Percentiles rank a stretch among this genome's conserved stretches.
These are phyloP conservation scores for Macrobrachium rosenbergii DNA, from an alignment of 1,140 invertebrate species.

Conservation along the genomic window DNA sequence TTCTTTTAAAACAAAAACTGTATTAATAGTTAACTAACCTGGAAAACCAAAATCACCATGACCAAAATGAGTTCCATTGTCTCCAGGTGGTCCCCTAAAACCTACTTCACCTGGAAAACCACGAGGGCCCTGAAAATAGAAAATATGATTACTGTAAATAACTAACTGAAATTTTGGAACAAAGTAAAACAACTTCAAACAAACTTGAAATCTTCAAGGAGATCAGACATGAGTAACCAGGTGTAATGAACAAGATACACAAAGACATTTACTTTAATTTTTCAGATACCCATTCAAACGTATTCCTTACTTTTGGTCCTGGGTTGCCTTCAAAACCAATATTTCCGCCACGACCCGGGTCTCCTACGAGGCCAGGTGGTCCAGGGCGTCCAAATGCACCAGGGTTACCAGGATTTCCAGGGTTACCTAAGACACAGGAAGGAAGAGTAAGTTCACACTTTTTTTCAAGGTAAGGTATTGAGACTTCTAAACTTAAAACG, in stretches of 20 bases:
- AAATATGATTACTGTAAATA: background rate
- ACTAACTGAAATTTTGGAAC: no score
- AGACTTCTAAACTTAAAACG: no score
- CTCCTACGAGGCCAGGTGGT: background rate
- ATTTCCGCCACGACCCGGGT: background rate
- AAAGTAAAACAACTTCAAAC: no score
- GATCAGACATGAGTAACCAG: background rate
- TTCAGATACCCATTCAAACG: background rate
- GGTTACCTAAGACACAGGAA: background rate
- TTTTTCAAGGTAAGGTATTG: no score
- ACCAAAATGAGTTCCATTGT: slow-evolving; percentile 38
- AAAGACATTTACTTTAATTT: background rate
- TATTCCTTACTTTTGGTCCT: slow-evolving; percentile 24
- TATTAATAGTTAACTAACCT: slow-evolving; percentile 24
- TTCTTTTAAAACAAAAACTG: background rate
- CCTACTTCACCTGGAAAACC: slow-evolving; percentile 35
- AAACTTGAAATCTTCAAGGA: no score
- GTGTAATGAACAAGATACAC: background rate
- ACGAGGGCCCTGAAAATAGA: slow-evolving; percentile 17
- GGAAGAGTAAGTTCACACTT: background rate
- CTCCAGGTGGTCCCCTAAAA: slow-evolving; percentile 33
- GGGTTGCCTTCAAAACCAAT: slow-evolving; percentile 26
- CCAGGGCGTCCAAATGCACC: slow-evolving; percentile 19
- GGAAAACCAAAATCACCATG: slow-evolving; percentile 23
- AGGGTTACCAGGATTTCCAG: slow-evolving; percentile 1